Evolutionary conservation across 2,888 invertebrate species (phyloP).

Genomic region (Stenichneumon culpator): DNA sequence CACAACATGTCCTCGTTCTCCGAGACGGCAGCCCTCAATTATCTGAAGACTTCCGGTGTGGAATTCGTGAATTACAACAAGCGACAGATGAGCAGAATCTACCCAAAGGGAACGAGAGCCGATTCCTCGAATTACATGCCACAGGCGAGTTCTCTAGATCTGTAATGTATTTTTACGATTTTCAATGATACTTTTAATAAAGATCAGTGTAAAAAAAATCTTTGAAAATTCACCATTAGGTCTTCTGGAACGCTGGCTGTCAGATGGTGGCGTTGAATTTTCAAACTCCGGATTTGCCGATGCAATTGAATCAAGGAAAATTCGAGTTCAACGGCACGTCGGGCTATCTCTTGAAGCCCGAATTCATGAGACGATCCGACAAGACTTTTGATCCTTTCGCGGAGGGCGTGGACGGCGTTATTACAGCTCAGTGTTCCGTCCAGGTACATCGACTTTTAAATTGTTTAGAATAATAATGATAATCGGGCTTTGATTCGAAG

Average conservation of each 20-base stretch:
- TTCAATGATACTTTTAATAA: neutral
- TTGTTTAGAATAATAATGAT: neutral
- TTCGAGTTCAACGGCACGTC: slow-evolving; percentile 91
- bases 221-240: slow-evolving; percentile 82
- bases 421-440: slow-evolving; percentile 90
- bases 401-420: slow-evolving; percentile 91
- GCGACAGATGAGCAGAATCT: slow-evolving; percentile 99
- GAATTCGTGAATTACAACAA: slow-evolving; percentile 99
- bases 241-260: slow-evolving; percentile 92
- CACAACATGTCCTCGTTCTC: slow-evolving; percentile 99
- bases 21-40: slow-evolving; percentile 98
- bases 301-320: slow-evolving; percentile 92
- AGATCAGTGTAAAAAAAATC: neutral
- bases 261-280: slow-evolving; percentile 91
- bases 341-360: slow-evolving; percentile 90
- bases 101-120: slow-evolving; percentile 99
- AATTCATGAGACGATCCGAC: slow-evolving; percentile 91
- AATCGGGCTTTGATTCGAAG: neutral
- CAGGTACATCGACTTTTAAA: slow-evolving; percentile 83
- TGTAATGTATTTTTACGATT: neutral
- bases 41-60: slow-evolving; percentile 97
- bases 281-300: slow-evolving; percentile 90
- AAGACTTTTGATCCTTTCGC: slow-evolving; percentile 90
- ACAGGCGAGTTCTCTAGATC: slow-evolving; percentile 88
- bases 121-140: slow-evolving; percentile 99